Percentiles rank a stretch among this genome's conserved stretches.
Evolutionary conservation across 2,797 vertebrate species (phyloP).

Genomic region (Myotis findleyi): DNA sequence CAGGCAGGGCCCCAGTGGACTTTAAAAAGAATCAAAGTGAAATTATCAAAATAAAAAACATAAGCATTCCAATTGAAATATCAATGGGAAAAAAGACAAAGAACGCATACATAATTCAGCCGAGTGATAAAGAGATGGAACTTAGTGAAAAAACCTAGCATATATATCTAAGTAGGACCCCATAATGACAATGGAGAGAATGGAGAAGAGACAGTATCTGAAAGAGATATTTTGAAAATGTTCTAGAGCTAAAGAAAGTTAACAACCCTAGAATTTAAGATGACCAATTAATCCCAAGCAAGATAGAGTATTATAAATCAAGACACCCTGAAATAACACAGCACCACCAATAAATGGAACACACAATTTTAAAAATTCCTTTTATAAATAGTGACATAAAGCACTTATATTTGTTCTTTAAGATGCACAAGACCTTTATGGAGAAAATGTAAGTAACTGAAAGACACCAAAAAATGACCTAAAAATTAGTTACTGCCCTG

Average conservation of each 20-base stretch:
- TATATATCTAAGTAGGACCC: not conserved
- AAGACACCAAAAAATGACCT: not conserved
- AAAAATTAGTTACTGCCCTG: not conserved
- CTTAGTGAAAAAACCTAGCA: not conserved
- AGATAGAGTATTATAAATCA: not conserved
- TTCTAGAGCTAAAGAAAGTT: not conserved
- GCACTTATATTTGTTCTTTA: not conserved
- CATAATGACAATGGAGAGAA: not conserved
- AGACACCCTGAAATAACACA: not conserved
- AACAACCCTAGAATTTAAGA: not conserved
- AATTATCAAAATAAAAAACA: not conserved
- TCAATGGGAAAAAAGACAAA: not conserved
- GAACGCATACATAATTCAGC: not conserved
- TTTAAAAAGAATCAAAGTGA: not conserved
- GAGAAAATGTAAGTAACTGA: not conserved
- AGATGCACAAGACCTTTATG: not conserved
- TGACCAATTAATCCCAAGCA: not conserved
- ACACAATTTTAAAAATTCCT: not conserved
- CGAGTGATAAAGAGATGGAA: not conserved
- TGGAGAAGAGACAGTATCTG: not conserved
- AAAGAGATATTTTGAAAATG: not conserved
- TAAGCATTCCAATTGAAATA: not conserved
- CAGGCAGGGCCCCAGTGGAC: not conserved
- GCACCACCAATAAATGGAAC: not conserved
- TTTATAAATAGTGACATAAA: not conserved